Evolutionary conservation across 1,140 invertebrate genomes (phyloP).

Genomic region (Bombus polaris): DNA sequence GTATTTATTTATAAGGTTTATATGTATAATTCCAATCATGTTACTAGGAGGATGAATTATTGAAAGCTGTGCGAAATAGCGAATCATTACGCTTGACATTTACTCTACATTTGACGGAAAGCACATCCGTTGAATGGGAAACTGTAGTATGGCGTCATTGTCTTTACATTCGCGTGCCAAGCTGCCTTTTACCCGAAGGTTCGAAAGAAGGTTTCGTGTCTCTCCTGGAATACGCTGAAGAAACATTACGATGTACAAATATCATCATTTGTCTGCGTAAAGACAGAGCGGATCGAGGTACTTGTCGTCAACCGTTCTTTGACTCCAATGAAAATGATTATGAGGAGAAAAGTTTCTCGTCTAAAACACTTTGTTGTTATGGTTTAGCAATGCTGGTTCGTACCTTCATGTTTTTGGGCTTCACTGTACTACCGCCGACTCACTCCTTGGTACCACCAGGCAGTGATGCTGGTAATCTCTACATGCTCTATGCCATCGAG

Average conservation of each 20-base stretch:
- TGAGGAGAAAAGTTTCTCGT: constrained; percentile 42
- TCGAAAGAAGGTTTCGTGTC: constrained; percentile 97
- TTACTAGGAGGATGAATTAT: constrained; percentile 83
- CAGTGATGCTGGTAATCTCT: constrained; percentile 87
- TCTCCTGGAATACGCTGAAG: constrained; percentile 97
- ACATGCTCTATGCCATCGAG: constrained; percentile 92
- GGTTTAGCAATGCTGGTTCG: constrained; percentile 91
- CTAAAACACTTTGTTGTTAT: constrained; percentile 72
- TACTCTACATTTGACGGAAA: constrained; percentile 90
- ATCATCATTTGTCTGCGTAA: constrained; percentile 93
- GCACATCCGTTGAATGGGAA: constrained; percentile 90
- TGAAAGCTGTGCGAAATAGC: constrained; percentile 85
- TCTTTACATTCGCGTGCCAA: constrained; percentile 94
- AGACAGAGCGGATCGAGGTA: constrained; percentile 91
- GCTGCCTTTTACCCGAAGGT: constrained; percentile 91
- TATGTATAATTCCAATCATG: background rate
- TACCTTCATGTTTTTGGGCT: constrained; percentile 98
- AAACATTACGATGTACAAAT: constrained; percentile 91
- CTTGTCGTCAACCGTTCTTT: constrained; percentile 66
- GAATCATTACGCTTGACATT: constrained; percentile 89
- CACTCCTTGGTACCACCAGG: constrained; percentile 88
- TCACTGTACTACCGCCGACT: constrained; percentile 92
- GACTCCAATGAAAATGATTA: constrained; percentile 44
- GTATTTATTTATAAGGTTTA: background rate
- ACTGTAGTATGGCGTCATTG: constrained; percentile 90